These are phyloP conservation scores for Cercocebus atys DNA, from an alignment of 2,113 vertebrate genomes.

Conservation along the genomic window DNA sequence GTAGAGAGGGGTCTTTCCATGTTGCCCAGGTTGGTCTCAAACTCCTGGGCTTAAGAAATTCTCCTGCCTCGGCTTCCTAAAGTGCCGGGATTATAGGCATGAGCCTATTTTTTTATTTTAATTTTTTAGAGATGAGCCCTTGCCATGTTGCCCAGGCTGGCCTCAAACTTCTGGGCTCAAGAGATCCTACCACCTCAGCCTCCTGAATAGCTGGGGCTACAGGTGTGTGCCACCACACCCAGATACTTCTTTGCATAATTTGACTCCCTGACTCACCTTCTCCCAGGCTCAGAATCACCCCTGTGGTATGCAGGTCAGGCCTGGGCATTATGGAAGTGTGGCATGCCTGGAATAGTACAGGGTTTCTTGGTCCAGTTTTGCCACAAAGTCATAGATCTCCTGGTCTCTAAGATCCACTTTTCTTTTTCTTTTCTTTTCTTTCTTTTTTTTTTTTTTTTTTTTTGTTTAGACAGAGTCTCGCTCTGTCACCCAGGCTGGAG, in stretches of 20 bases:
- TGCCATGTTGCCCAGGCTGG: not conserved
- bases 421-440: not conserved
- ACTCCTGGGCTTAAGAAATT: not conserved
- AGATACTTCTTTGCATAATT: not conserved
- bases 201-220: not conserved
- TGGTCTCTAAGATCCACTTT: not conserved
- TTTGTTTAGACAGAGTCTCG: no score
- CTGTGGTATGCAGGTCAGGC: not conserved
- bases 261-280: conserved; percentile 36
- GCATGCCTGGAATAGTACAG: not conserved
- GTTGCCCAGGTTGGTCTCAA: not conserved
- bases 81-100: not conserved
- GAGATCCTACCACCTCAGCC: not conserved
- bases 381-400: not conserved
- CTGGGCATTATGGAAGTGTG: not conserved
- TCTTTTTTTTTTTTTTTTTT: no score
- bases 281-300: conserved; percentile 23
- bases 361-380: not conserved
- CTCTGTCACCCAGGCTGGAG: no score
- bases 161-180: not conserved
- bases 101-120: not conserved
- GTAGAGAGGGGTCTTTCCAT: not conserved
- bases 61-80: not conserved
- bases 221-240: not conserved
- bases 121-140: not conserved